Conservation (phyloP, 2,113 vertebrate genomes). For the Caretta caretta region DNA sequence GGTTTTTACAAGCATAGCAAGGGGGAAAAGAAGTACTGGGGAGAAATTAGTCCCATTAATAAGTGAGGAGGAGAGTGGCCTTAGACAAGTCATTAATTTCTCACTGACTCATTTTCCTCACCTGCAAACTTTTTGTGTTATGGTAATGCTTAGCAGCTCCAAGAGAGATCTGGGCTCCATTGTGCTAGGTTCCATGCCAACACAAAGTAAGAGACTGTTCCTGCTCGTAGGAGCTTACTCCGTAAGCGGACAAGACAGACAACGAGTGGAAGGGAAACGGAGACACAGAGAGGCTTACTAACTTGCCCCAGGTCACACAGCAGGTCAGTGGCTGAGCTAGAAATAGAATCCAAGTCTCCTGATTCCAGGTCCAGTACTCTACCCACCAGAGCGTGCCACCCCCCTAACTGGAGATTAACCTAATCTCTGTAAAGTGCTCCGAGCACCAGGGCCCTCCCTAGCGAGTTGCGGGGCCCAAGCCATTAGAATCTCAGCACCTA, state of each 20-base stretch:
- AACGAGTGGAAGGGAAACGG: not conserved
- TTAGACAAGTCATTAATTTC: not conserved
- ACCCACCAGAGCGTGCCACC: not conserved
- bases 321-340: not conserved
- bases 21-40: not conserved
- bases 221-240: not conserved
- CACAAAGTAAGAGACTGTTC: not conserved
- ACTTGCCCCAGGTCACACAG: not conserved
- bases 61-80: not conserved
- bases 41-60: not conserved
- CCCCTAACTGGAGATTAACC: not conserved
- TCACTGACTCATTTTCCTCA: not conserved
- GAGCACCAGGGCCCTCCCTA: not conserved
- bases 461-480: no score
- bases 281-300: not conserved
- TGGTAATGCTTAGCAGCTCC: not conserved
- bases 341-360: not conserved
- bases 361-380: not conserved
- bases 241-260: not conserved
- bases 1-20: not conserved
- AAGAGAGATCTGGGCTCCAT: not conserved
- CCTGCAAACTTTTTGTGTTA: not conserved
- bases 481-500: no score
- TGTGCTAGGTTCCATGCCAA: not conserved
- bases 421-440: not conserved